These are phyloP conservation scores for Tachysurus vachellii DNA, from an alignment of 2,113 vertebrate genomes.

Conservation along the genomic window DNA sequence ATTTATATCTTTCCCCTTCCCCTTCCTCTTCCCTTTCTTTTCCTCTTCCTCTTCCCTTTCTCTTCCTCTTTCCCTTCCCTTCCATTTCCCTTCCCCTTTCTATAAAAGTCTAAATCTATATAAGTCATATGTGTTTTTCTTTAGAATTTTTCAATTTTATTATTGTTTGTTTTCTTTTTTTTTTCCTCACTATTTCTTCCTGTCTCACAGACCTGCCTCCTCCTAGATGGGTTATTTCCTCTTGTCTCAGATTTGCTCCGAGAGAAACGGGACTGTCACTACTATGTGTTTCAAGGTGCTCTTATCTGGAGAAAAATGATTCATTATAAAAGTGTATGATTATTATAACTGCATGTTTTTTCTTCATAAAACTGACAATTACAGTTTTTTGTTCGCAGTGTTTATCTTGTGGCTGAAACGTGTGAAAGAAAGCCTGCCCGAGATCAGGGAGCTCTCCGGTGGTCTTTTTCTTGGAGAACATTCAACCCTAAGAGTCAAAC, in stretches of 20 bases:
- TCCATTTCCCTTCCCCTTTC: not conserved
- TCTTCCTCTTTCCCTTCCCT: not conserved
- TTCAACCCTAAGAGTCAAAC: conserved; percentile 59
- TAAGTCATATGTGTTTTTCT: not conserved
- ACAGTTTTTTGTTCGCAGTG: conserved; percentile 65
- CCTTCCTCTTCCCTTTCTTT: not conserved
- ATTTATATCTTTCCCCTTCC: not conserved
- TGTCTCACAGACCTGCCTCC: conserved; percentile 69
- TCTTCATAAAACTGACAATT: not conserved
- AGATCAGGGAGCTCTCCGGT: conserved; percentile 67
- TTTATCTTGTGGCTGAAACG: conserved; percentile 81
- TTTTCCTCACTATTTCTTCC: not conserved
- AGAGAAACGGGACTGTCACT: conserved; percentile 75
- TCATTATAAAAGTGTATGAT: not conserved
- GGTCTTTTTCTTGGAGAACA: conserved; percentile 63
- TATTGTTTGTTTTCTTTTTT: not conserved
- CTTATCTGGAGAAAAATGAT: not conserved
- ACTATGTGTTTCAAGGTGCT: conserved; percentile 84
- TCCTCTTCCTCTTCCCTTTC: too few relatives aligned
- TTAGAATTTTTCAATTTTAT: not conserved
- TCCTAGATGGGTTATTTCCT: conserved; percentile 78
- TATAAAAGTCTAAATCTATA: not conserved
- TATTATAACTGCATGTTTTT: not conserved
- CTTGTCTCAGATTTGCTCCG: conserved; percentile 70
- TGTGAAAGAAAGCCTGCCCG: conserved; percentile 69